Evolutionary conservation across 23 tunicate species (phyloP), one percentile per base, ranked within the genome.

Genomic region (Ascidia mentula): DNA sequence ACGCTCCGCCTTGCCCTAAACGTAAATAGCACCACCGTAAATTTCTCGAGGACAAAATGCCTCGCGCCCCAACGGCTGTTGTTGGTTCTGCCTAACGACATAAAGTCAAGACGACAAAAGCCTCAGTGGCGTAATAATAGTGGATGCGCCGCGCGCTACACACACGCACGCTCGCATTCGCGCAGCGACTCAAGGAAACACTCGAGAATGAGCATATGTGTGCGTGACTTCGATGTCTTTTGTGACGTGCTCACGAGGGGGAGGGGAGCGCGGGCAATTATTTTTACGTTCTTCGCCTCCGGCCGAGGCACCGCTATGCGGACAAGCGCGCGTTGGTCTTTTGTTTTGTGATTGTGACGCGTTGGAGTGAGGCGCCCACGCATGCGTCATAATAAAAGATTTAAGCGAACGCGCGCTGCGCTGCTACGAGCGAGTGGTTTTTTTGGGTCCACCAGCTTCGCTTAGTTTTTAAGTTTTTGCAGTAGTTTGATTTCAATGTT

Each of bases 361-460:
- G 22, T 53, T 53, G 2, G 65, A 28, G 24, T 3, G 65, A 53
- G 65, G 65, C 65, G 65, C 65, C 65, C 24, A 53, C 65, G 65
- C 65, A 53, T 53, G 65, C 65, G 65, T 53, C 65, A 53, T 53
- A 53, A 53, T 53, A 53, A 53, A 53, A 53, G 65, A 53, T 53
- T 53, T 53, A 53, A 28, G n/a, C n/a, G 13, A 28, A 53, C 13
- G 28, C 12, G 12, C 24, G 7, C 12, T 53, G 65, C 65, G 65
- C 24, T 53, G 7, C 28, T 53, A 28, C 65, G 65, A 20, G 65
- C 65, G 22, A 20, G 22, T 26, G 22, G 65, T 53, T 9, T 53
- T 53, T 20, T 53, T 53, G 7, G 65, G n/a, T n/a, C n/a, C n/a
- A n/a, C n/a, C n/a, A n/a, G n/a, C n/a, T n/a, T n/a, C n/a, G n/a